Evolutionary conservation across 1,140 invertebrate species (phyloP).

Genomic region (Macrotrachela quadricornifera): DNA sequence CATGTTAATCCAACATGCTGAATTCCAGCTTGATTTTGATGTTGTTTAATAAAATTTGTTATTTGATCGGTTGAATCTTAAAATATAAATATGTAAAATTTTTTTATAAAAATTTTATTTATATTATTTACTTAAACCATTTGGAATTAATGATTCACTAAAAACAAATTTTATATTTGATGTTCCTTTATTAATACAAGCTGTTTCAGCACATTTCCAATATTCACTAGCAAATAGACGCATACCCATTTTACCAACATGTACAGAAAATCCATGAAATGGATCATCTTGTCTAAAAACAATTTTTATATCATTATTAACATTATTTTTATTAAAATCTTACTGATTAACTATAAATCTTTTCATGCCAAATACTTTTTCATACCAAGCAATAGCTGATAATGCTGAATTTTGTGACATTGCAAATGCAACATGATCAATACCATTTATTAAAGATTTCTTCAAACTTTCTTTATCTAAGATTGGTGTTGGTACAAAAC

Average conservation of each 20-base stretch:
- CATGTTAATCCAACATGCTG: slow-evolving; percentile 14
- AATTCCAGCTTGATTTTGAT: neutral
- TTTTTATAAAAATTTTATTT: too few relatives aligned
- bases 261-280: slow-evolving; percentile 30
- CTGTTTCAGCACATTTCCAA: slow-evolving; percentile 34
- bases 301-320: too few relatives aligned
- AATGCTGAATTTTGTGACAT: neutral
- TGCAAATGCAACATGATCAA: neutral
- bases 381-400: neutral
- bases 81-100: too few relatives aligned
- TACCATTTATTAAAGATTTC: neutral
- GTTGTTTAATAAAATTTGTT: slow-evolving; percentile 1
- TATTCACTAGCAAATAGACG: slow-evolving; percentile 34
- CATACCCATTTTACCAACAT: slow-evolving; percentile 18
- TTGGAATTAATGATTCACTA: slow-evolving; percentile 27
- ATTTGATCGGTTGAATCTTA: too few relatives aligned
- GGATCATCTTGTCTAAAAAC: slow-evolving; percentile 13
- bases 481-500: slow-evolving; percentile 13
- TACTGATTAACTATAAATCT: too few relatives aligned
- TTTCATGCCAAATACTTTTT: neutral
- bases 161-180: slow-evolving; percentile 29
- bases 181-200: slow-evolving; percentile 13
- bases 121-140: too few relatives aligned
- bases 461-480: slow-evolving; percentile 15
- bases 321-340: too few relatives aligned